Percentiles rank a stretch among this genome's conserved stretches.
phyloP scores from a whole-genome alignment of 2,797 vertebrate species.

The Arctocebus calabarensis region DNA sequence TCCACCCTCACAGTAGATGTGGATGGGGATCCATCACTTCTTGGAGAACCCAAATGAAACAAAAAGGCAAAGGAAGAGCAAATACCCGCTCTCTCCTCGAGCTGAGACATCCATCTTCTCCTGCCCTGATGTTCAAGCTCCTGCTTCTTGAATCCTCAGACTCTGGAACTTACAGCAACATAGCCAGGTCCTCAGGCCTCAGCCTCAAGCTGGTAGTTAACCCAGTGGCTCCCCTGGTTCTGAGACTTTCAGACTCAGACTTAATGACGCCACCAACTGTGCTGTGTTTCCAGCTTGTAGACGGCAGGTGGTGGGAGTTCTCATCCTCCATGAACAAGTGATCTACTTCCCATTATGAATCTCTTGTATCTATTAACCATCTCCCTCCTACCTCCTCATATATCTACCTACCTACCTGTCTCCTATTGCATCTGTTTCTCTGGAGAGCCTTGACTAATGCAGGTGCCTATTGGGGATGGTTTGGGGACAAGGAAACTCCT shows the following conservation, averaged over 20 bases:
- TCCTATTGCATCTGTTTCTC: neutral
- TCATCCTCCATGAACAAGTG: neutral
- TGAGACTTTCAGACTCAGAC: neutral
- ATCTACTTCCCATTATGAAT: neutral
- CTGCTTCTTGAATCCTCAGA: neutral
- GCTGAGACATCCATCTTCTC: neutral
- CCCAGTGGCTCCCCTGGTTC: neutral
- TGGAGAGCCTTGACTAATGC: neutral
- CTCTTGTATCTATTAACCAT: neutral
- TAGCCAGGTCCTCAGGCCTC: neutral
- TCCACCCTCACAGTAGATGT: too few relatives aligned
- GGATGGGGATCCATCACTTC: neutral
- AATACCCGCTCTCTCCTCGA: neutral
- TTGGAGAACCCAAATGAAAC: neutral
- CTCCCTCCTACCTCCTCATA: neutral
- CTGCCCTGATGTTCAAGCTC: neutral
- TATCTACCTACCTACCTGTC: neutral
- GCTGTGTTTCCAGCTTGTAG: neutral
- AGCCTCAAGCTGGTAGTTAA: neutral
- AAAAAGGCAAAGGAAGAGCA: neutral
- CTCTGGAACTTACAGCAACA: neutral
- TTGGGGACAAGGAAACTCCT: too few relatives aligned
- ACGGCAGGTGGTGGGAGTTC: neutral
- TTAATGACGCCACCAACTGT: neutral
- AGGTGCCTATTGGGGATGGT: rapidly evolving